Conservation (phyloP, 2,797 vertebrate species). For the Carapus acus region DNA sequence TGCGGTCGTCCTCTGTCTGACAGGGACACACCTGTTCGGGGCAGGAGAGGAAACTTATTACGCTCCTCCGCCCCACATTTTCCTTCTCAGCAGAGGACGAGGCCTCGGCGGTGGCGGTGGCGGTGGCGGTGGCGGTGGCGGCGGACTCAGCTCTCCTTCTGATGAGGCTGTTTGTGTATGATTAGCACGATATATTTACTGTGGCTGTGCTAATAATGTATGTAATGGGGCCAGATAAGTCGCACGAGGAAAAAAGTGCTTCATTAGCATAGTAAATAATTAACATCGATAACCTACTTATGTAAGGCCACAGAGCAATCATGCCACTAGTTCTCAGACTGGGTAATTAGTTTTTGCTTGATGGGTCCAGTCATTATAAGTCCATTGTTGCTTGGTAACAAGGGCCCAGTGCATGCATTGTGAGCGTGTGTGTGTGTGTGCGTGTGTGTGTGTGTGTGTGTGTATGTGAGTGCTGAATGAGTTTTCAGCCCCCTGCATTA, state of each 20-base stretch:
- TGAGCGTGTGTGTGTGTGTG: background rate
- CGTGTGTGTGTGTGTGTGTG: background rate
- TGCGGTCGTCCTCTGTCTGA: constrained; percentile 43
- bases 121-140: too few relatives aligned
- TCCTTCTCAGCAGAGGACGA: constrained; percentile 9
- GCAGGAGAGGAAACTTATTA: constrained; percentile 46
- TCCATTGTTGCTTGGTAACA: constrained; percentile 52
- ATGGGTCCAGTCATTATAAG: constrained; percentile 51
- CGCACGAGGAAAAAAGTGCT: constrained; percentile 21
- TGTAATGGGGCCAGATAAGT: constrained; percentile 27
- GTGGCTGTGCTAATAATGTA: constrained; percentile 4
- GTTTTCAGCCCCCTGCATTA: constrained; percentile 50
- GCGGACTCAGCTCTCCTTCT: too few relatives aligned
- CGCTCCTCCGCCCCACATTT: constrained; percentile 38
- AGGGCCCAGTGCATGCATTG: constrained; percentile 32
- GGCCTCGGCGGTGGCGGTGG: too few relatives aligned
- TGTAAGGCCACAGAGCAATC: constrained; percentile 43
- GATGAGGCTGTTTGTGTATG: constrained; percentile 2
- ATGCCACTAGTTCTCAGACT: constrained; percentile 43
- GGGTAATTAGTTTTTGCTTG: constrained; percentile 58
- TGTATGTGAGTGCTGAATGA: constrained; percentile 27
- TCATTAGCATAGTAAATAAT: constrained; percentile 57
- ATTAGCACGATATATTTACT: background rate
- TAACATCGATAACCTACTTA: constrained; percentile 55
- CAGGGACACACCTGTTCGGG: constrained; percentile 61